phyloP scores from a whole-genome alignment of 2,888 invertebrate genomes.

The Heliothis peltigera region DNA sequence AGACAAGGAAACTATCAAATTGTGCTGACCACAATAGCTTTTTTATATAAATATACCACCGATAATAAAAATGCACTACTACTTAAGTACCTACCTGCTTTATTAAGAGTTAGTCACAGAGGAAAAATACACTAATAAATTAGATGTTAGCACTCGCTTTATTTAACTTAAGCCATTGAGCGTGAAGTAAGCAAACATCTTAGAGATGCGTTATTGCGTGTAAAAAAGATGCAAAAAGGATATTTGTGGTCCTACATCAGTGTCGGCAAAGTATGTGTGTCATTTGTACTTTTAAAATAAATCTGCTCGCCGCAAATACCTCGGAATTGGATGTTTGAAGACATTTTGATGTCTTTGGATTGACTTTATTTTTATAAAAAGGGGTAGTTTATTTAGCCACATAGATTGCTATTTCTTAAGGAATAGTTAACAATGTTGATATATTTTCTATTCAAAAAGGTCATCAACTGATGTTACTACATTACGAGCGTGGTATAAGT shows the following conservation, averaged over 20 bases:
- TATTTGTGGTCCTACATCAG: constrained; percentile 23
- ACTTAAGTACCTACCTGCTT: not conserved
- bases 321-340: constrained; percentile 3
- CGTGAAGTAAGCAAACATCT: constrained; percentile 40
- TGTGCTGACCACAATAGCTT: not conserved
- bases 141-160: constrained; percentile 38
- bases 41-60: not conserved
- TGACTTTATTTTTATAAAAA: not conserved
- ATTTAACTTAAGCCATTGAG: constrained; percentile 41
- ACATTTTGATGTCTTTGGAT: not conserved
- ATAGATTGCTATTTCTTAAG: not conserved
- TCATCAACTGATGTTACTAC: too few species aligned
- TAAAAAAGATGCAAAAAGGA: constrained; percentile 33
- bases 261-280: constrained; percentile 17
- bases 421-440: too few species aligned
- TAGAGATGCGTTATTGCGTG: constrained; percentile 39
- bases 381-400: not conserved
- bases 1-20: not conserved
- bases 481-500: not conserved
- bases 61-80: too few species aligned
- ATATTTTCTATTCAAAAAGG: too few species aligned
- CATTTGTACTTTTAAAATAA: constrained; percentile 14
- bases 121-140: constrained; percentile 20
- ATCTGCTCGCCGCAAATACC: constrained; percentile 20
- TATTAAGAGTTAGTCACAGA: constrained; percentile 24